phyloP scores from a whole-genome alignment of 2,113 vertebrate species.

The Girardinichthys multiradiatus region DNA sequence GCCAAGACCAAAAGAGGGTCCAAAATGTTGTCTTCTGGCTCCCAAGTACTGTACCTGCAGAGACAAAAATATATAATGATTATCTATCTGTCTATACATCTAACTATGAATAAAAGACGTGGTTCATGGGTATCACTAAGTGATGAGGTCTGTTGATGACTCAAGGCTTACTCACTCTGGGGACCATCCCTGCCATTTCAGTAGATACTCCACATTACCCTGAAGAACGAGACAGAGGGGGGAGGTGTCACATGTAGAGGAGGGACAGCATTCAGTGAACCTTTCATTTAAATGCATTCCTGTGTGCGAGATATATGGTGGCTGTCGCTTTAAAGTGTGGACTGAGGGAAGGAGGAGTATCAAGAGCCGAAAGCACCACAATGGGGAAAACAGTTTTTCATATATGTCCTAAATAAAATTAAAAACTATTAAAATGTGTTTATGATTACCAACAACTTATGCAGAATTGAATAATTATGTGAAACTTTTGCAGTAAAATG shows the following conservation, averaged over 20 bases:
- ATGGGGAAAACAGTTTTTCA: too few relatives aligned
- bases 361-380: too few relatives aligned
- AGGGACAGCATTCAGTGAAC: slow-evolving; percentile 3
- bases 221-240: slow-evolving; percentile 59
- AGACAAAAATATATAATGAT: slow-evolving; percentile 32
- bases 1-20: slow-evolving; percentile 97
- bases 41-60: slow-evolving; percentile 97
- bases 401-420: too few relatives aligned
- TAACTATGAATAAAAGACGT: neutral
- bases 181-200: slow-evolving; percentile 99
- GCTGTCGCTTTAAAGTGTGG: slow-evolving; percentile 60
- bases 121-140: neutral
- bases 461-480: neutral
- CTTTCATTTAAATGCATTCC: neutral
- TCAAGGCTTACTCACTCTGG: slow-evolving; percentile 90
- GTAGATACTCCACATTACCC: slow-evolving; percentile 97
- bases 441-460: neutral
- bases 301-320: neutral
- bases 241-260: neutral
- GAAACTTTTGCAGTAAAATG: neutral
- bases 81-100: neutral
- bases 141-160: slow-evolving; percentile 61
- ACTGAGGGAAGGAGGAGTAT: slow-evolving; percentile 1
- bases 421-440: neutral
- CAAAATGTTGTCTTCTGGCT: slow-evolving; percentile 98